Percentiles rank a stretch among this genome's conserved stretches.
Conservation (phyloP, 2,888 invertebrate species). For the Nephrotoma appendiculata region DNA sequence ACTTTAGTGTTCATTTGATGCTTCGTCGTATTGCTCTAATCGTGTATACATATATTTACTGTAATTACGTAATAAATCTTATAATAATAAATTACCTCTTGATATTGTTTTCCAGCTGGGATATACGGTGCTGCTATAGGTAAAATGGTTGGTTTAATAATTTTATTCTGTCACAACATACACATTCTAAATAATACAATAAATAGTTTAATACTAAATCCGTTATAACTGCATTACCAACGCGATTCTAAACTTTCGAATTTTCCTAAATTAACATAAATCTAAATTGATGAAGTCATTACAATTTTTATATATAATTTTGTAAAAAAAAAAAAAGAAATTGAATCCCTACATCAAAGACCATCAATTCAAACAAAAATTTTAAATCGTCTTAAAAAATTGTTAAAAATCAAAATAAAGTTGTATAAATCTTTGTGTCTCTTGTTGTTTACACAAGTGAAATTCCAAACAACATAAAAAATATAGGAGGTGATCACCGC, state of each 20-base stretch:
- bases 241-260: neutral
- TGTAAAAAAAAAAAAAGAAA: neutral
- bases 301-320: neutral
- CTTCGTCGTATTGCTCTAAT: no score
- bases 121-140: no score
- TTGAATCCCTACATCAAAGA: neutral
- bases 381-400: neutral
- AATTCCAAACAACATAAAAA: neutral
- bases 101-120: no score
- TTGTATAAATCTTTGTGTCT: neutral
- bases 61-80: no score
- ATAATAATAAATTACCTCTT: no score
- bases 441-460: neutral
- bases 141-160: no score
- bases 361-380: neutral
- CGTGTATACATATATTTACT: no score
- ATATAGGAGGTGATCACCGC: neutral
- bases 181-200: no score
- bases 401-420: neutral
- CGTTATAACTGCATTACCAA: neutral
- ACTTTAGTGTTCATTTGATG: no score
- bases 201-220: neutral
- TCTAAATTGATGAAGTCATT: neutral
- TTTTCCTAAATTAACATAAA: neutral
- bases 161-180: no score